Evolutionary conservation across 2,113 vertebrate genomes (phyloP), one percentile per base, ranked within the genome.

Genomic region (Rhabdomys dilectus): DNA sequence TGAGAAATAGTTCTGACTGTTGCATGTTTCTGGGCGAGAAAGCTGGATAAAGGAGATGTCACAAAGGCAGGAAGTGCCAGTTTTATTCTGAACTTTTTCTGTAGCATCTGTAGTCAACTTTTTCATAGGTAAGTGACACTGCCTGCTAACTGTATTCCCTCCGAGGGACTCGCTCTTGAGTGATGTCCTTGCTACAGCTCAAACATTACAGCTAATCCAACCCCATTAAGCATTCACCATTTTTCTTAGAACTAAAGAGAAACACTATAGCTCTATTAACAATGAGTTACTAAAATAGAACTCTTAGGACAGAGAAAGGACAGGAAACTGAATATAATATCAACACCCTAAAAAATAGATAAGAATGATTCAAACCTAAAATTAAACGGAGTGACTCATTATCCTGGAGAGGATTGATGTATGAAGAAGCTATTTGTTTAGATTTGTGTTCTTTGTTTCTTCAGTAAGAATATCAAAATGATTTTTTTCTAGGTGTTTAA

Each of bases 211-310:
- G 87, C 78, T 88, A 88, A 91, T 97, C 64, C 53, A 96, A 62
- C 5, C 68, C 29, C 84, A 42, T 96, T 90, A 95, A 95, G 89
- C 90, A 96, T 88, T 96, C 78, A 96, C 3, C 64, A 86, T 93
- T 42, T 92, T 95, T 91, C 51, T 93, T 42, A 51, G 51, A 93
- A 76, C 89, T 96, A 94, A 97, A 73, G 45, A 94, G n/a, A 94
- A 89, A 87, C 73, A 95, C 87, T n/a, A 68, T 77, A 92, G 78
- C n/a, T 97, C 64, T 31, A 42, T 95, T 95, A 89, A 62, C n/a
- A 85, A 64, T 29, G 19, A 93, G 58, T 75, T 51, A 89, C 86
- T 91, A 70, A 92, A 42, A 24, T 21, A 76, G 64, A 95, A 85
- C 62, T 81, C 92, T 95, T 95, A 93, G 88, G 78, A 81, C 68